Evolutionary conservation across 2,797 vertebrate species (phyloP), one percentile per base, ranked within the genome.

Genomic region (Buphagus erythrorhynchus): DNA sequence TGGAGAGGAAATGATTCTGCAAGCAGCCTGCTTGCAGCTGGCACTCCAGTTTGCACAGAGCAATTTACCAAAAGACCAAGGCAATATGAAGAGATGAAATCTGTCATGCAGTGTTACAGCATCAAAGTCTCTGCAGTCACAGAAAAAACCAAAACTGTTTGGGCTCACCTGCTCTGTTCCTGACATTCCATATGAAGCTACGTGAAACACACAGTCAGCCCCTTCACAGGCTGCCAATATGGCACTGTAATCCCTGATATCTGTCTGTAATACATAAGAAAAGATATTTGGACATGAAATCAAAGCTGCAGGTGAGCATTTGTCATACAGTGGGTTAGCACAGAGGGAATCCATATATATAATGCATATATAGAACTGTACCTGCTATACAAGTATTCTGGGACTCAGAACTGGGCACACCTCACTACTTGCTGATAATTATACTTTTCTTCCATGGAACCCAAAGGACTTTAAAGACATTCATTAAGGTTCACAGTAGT

Each of bases 101-200:
- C 35, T 75, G 28, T 66, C 18, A 24, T 10, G 43, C 46, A 36
- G 9, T 59, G 46, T 65, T 88, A 51, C 21, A 77, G 36, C 69
- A 59, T 38, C 31, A 8, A 33, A 36, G 16, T 33, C 45, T 38
- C 61, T 81, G 98, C 77, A 99, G 90, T 98, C 75, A 86, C 31
- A 81, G 45, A 26, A 80, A 83, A 65, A 88, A 18, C 0, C 13
- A 28, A 75, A 83, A n/a, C 9, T 22, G 28, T 73, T 40, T 63
- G 71, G 20, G 97, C 97, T 98, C 80, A 99, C 99, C 98, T 99
- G 99, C 68, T 99, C 99, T 78, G 97, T 98, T 63, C 99, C 99
- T 0, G 99, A 99, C 99, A 99, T 99, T 86, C 99, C 99, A 2
- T 99, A 99, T 35, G 99, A 99, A 5, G 99, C 99, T 10, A 98